phyloP scores from a whole-genome alignment of 2,797 vertebrate species.

The Ctenosaura bakeri region DNA sequence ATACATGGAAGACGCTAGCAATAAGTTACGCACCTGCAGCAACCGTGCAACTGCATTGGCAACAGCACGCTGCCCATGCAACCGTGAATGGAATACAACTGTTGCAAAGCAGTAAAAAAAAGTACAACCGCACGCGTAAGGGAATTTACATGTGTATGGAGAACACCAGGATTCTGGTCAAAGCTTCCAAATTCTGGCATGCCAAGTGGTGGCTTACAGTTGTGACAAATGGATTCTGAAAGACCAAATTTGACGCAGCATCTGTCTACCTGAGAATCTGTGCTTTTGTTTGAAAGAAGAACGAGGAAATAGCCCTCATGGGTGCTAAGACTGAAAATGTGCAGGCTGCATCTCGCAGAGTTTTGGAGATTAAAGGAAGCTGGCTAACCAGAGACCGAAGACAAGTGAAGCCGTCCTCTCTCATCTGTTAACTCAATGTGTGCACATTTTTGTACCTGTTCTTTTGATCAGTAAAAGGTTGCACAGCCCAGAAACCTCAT shows the following conservation, averaged over 20 bases:
- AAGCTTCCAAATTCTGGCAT: too few relatives aligned
- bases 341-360: not conserved
- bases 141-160: too few relatives aligned
- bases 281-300: slow-evolving; percentile 17
- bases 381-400: not conserved
- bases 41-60: too few relatives aligned
- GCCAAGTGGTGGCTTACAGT: not conserved
- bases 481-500: not conserved
- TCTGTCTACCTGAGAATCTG: slow-evolving; percentile 17
- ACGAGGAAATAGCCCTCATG: not conserved
- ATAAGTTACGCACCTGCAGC: too few relatives aligned
- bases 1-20: too few relatives aligned
- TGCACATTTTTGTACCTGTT: not conserved
- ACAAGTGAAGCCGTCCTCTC: not conserved
- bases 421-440: not conserved
- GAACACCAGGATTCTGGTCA: too few relatives aligned
- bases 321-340: not conserved
- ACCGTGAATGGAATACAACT: too few relatives aligned
- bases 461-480: not conserved
- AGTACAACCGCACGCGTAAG: too few relatives aligned
- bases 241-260: not conserved
- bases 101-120: too few relatives aligned
- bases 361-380: not conserved
- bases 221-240: not conserved
- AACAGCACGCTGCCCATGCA: too few relatives aligned